Conservation (phyloP, 2,113 vertebrate species). For the Corvus moneduloides region DNA sequence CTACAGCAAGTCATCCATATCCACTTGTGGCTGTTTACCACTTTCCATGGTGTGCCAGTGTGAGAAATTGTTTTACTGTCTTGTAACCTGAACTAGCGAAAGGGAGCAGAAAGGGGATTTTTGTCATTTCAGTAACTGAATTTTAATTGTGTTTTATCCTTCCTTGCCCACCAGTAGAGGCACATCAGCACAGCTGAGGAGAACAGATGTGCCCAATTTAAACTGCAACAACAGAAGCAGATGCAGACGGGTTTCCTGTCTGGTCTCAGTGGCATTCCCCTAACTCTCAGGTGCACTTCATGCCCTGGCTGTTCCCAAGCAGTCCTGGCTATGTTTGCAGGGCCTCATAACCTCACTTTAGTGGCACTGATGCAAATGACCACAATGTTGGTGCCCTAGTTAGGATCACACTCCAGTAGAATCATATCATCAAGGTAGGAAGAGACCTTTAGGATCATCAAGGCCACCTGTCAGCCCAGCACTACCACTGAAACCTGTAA, state of each 20-base stretch:
- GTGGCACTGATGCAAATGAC: background rate
- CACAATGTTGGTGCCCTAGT: background rate
- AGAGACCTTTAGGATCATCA: background rate
- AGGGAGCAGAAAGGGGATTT: background rate
- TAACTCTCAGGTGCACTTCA: background rate
- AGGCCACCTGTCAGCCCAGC: background rate
- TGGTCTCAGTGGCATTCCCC: background rate
- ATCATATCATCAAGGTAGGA: background rate
- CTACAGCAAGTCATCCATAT: background rate
- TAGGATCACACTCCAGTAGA: background rate
- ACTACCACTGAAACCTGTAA: background rate
- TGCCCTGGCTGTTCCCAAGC: background rate
- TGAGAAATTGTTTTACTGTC: background rate
- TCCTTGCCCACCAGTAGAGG: fast-evolving
- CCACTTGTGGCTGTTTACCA: background rate
- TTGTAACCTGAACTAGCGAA: background rate
- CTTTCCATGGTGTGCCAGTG: background rate
- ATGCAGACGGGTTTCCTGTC: background rate
- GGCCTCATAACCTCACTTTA: background rate
- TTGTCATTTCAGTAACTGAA: background rate
- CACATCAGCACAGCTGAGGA: fast-evolving
- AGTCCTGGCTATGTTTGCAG: background rate
- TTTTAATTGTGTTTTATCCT: background rate
- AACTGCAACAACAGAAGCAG: background rate
- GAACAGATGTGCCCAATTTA: background rate